These are phyloP conservation scores for Pseudeuparius sepicola DNA, from an alignment of 2,888 invertebrate species.

Conservation along the genomic window DNA sequence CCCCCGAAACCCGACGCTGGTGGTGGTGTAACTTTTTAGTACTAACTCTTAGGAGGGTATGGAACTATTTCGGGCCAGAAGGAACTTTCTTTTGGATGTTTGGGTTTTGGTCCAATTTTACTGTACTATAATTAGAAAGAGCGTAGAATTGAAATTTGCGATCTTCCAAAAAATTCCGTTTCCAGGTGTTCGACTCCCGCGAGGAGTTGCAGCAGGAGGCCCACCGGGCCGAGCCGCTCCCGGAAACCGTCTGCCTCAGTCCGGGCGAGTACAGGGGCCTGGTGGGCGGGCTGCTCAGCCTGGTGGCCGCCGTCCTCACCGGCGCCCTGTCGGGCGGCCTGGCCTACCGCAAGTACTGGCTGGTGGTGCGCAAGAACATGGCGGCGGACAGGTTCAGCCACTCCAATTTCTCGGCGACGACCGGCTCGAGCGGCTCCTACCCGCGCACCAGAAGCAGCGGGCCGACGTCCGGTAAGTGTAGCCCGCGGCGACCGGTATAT, in stretches of 20 bases:
- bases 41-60: no score
- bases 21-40: no score
- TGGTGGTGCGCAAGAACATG: constrained; percentile 63
- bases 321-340: constrained; percentile 63
- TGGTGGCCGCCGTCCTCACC: constrained; percentile 64
- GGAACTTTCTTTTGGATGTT: no score
- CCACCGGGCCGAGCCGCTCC: constrained; percentile 52
- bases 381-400: constrained; percentile 39
- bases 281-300: constrained; percentile 65
- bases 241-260: constrained; percentile 68
- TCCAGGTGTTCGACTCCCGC: constrained; percentile 73
- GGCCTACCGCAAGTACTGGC: constrained; percentile 71
- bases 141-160: no score
- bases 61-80: no score
- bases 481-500: no score
- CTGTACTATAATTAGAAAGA: no score
- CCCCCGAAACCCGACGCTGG: no score
- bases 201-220: constrained; percentile 62
- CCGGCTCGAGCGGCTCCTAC: constrained; percentile 36
- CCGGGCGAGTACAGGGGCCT: constrained; percentile 77
- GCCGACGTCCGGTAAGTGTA: constrained; percentile 38
- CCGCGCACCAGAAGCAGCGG: constrained; percentile 39
- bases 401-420: constrained; percentile 30
- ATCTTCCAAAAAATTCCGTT: no score
- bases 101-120: no score